Evolutionary conservation across 53 echinoderm and acorn worm genomes (phyloP).

Genomic region (Paelopatides confundens): DNA sequence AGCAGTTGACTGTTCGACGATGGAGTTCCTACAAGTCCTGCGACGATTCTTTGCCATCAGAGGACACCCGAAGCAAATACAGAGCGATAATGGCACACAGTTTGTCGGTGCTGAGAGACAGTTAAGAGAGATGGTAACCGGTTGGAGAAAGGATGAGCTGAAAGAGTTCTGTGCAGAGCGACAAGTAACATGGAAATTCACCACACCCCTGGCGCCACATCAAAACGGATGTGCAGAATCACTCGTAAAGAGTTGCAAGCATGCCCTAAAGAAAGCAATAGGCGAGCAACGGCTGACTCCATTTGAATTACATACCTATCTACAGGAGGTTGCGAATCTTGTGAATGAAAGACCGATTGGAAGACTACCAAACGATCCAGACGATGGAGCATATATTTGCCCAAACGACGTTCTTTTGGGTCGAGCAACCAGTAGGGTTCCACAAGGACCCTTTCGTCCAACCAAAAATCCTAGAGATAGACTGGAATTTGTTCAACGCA

Average conservation of each 20-base stretch:
- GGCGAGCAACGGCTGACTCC: too few relatives aligned
- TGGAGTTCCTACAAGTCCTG: constrained; percentile 56
- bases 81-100: too few relatives aligned
- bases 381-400: constrained; percentile 58
- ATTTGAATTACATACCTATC: neutral
- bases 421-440: constrained; percentile 39
- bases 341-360: too few relatives aligned
- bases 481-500: constrained; percentile 68
- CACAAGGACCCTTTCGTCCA: constrained; percentile 59
- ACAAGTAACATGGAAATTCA: too few relatives aligned
- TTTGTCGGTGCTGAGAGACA: too few relatives aligned
- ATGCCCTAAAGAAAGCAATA: too few relatives aligned
- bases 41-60: constrained; percentile 58
- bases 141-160: constrained; percentile 52
- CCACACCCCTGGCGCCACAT: constrained; percentile 53
- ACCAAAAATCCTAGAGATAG: constrained; percentile 60
- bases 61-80: too few relatives aligned
- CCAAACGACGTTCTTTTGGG: constrained; percentile 50
- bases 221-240: constrained; percentile 70
- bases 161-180: too few relatives aligned
- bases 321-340: constrained; percentile 54
- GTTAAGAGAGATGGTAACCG: too few relatives aligned
- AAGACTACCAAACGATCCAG: constrained; percentile 60
- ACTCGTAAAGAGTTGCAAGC: too few relatives aligned
- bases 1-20: constrained; percentile 46